Percentiles rank a stretch among this genome's conserved stretches.
Evolutionary conservation across 2,113 vertebrate species (phyloP).

Genomic region (Varanus salvator): DNA sequence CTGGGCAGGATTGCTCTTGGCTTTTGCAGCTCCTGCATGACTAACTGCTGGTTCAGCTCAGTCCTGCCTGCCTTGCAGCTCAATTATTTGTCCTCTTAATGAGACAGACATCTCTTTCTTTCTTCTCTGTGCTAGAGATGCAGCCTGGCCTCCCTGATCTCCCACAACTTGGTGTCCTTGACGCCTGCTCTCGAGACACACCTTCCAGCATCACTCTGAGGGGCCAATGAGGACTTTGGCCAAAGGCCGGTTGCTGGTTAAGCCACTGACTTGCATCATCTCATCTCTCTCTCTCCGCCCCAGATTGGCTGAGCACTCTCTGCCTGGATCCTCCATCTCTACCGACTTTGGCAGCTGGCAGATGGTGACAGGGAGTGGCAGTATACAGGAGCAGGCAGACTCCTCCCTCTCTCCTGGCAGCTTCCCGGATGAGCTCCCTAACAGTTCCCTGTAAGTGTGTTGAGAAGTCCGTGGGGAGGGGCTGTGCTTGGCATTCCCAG

Average conservation of each 20-base stretch:
- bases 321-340: constrained; percentile 94
- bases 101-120: constrained; percentile 50
- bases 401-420: constrained; percentile 92
- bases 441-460: constrained; percentile 91
- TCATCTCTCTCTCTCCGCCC: constrained; percentile 82
- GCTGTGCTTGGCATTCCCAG: background rate
- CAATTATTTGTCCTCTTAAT: constrained; percentile 19
- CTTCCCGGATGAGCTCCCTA: constrained; percentile 93
- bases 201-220: background rate
- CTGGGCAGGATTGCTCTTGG: background rate
- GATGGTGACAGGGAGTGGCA: constrained; percentile 97
- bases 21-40: constrained; percentile 58
- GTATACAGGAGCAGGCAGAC: constrained; percentile 93
- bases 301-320: constrained; percentile 90
- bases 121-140: constrained; percentile 40
- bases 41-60: constrained; percentile 41
- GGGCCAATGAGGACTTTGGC: background rate
- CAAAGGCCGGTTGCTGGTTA: constrained; percentile 51
- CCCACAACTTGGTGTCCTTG: constrained; percentile 11
- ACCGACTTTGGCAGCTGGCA: constrained; percentile 99
- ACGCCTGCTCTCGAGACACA: background rate
- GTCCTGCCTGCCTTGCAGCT: background rate
- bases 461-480: background rate
- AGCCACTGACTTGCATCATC: constrained; percentile 66
- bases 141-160: constrained; percentile 39